These are phyloP conservation scores for Lepisosteus osseus DNA, from an alignment of 2,113 vertebrate genomes.

Conservation along the genomic window DNA sequence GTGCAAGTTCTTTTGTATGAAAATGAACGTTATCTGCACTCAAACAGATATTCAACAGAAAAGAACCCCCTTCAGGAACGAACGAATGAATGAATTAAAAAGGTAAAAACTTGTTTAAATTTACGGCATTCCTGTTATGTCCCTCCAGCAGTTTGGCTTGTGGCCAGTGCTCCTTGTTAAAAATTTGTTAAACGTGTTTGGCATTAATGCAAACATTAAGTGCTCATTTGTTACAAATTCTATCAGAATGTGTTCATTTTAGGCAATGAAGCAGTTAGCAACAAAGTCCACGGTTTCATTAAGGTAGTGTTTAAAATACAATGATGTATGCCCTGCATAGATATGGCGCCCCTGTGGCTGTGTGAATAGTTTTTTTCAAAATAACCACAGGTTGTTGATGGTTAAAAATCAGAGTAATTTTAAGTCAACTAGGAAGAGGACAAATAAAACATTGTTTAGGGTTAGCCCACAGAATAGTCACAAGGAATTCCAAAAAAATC, in stretches of 20 bases:
- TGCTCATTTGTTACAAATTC: conserved; percentile 87
- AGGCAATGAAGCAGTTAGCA: conserved; percentile 78
- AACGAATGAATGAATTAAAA: conserved; percentile 66
- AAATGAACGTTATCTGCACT: no score
- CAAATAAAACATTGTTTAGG: conserved; percentile 46
- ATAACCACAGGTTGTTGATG: conserved; percentile 86
- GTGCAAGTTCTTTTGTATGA: no score
- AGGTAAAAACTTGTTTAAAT: conserved; percentile 72
- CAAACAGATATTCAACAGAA: conserved; percentile 1
- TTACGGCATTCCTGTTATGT: conserved; percentile 75
- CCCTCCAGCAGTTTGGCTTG: conserved; percentile 76
- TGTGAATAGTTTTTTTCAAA: conserved; percentile 80
- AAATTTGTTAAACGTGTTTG: conserved; percentile 88
- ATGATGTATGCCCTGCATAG: conserved; percentile 83
- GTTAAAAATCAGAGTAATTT: conserved; percentile 82
- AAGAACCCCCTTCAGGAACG: conserved; percentile 8
- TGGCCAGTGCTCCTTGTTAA: conserved; percentile 80
- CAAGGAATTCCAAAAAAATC: conserved; percentile 28
- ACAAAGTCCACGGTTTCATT: conserved; percentile 78
- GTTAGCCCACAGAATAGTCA: conserved; percentile 15
- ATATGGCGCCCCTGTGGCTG: conserved; percentile 81
- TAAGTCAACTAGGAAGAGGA: conserved; percentile 68
- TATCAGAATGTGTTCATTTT: conserved; percentile 86
- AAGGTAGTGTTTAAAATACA: conserved; percentile 82
- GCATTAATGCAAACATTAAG: conserved; percentile 89